Conservation (phyloP, 2,797 vertebrate genomes). For the Graptemys geographica region DNA sequence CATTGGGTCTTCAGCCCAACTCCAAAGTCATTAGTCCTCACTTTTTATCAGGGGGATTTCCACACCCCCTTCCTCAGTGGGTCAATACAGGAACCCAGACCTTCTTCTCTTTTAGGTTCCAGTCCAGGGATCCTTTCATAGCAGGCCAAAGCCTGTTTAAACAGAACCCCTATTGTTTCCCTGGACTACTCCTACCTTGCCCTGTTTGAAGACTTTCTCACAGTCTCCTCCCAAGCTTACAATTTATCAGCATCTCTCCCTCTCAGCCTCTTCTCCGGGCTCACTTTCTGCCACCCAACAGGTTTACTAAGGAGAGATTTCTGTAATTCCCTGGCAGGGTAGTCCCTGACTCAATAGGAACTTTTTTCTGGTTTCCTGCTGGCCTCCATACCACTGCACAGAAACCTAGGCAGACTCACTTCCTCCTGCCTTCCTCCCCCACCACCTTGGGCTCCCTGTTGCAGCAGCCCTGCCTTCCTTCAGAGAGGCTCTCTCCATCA, state of each 20-base stretch:
- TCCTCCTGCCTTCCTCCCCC: background rate
- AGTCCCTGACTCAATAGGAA: background rate
- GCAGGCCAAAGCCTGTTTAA: background rate
- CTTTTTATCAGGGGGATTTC: too few relatives aligned
- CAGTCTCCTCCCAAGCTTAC: background rate
- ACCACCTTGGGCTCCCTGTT: background rate
- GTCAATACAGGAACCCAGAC: too few relatives aligned
- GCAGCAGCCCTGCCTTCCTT: background rate
- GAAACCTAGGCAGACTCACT: background rate
- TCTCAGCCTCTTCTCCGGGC: background rate
- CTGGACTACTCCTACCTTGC: background rate
- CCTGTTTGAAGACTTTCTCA: background rate
- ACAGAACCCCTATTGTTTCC: background rate
- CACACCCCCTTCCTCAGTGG: too few relatives aligned
- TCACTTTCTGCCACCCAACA: background rate
- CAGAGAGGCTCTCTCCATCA: too few relatives aligned
- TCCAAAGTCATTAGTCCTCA: too few relatives aligned
- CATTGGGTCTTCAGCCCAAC: too few relatives aligned
- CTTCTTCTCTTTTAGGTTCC: background rate
- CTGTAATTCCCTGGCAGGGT: background rate
- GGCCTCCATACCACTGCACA: background rate
- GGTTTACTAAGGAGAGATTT: background rate
- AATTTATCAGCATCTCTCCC: background rate
- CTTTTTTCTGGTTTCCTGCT: background rate
- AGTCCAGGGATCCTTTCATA: too few relatives aligned